These are phyloP conservation scores for Pristionchus maxplancki DNA, from an alignment of 2,888 invertebrate genomes.

Conservation along the genomic window DNA sequence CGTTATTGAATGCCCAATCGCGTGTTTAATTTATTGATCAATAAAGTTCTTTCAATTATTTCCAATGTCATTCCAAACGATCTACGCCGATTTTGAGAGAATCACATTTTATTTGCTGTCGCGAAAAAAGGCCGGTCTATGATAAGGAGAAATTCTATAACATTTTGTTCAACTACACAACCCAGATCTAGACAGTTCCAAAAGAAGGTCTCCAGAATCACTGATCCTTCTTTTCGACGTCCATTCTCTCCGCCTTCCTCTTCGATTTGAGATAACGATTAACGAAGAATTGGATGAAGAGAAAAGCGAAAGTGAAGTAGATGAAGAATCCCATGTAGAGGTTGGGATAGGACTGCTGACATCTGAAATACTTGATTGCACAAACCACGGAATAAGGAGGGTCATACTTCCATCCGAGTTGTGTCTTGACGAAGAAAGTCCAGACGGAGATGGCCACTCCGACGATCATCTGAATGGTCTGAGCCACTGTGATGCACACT, in stretches of 20 bases:
- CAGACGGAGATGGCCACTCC: constrained; percentile 72
- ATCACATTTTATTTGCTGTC: no score
- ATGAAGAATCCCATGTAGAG: constrained; percentile 73
- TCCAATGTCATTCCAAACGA: no score
- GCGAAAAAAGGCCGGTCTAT: no score
- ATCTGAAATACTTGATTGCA: constrained; percentile 65
- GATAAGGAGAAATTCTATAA: no score
- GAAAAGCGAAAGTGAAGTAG: constrained; percentile 72
- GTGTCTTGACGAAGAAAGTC: constrained; percentile 69
- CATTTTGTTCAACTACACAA: no score
- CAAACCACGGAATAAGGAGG: no score
- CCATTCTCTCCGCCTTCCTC: constrained; percentile 30
- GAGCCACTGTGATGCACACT: constrained; percentile 73
- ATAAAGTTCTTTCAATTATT: no score
- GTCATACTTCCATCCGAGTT: constrained; percentile 57
- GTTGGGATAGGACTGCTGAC: constrained; percentile 74
- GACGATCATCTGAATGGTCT: constrained; percentile 74
- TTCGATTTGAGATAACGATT: constrained; percentile 65
- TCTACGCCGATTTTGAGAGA: no score
- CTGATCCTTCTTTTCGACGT: neutral
- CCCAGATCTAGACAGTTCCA: no score
- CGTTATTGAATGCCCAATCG: no score
- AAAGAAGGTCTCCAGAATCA: no score
- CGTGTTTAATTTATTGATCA: no score
- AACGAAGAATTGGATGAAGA: constrained; percentile 74